These are phyloP conservation scores for Dendrophyllia cribrosa DNA, from an alignment of 64 coral and sea anemone species.

Conservation along the genomic window DNA sequence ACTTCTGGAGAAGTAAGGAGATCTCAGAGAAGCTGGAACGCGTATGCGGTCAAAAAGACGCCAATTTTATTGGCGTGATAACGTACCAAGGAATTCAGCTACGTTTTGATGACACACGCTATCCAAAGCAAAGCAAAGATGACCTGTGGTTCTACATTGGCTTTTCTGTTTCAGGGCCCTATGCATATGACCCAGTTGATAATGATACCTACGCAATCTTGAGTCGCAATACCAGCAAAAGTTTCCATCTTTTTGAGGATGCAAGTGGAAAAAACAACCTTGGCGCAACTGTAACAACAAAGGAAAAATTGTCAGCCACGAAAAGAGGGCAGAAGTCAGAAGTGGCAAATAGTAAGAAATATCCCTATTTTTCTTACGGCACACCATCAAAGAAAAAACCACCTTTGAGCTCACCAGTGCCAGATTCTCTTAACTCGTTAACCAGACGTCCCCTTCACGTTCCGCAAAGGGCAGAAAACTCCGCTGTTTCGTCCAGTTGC, in stretches of 20 bases:
- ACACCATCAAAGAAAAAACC: background rate
- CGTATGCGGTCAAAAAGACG: slow-evolving; percentile 52
- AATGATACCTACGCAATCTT: slow-evolving; percentile 23
- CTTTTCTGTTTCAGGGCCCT: slow-evolving; percentile 41
- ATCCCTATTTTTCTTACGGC: background rate
- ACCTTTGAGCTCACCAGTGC: background rate
- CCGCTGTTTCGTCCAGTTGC: background rate
- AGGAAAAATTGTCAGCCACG: no score
- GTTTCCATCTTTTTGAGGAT: background rate
- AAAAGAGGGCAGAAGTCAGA: background rate
- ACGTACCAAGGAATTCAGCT: slow-evolving; percentile 46
- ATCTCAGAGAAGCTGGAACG: slow-evolving; percentile 50
- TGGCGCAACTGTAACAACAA: background rate
- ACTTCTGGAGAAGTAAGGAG: slow-evolving; percentile 56
- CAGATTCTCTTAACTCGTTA: background rate
- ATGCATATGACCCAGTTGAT: slow-evolving; percentile 49
- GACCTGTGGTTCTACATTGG: slow-evolving; percentile 58
- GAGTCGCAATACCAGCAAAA: background rate
- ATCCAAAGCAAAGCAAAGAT: slow-evolving; percentile 54
- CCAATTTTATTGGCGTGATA: slow-evolving; percentile 45
- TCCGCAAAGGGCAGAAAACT: background rate
- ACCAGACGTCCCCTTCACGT: background rate
- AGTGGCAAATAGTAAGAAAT: background rate
- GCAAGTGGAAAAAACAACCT: background rate
- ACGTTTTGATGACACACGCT: slow-evolving; percentile 59